Evolutionary conservation across 2,113 vertebrate genomes (phyloP).

Genomic region (Parotia lawesii): DNA sequence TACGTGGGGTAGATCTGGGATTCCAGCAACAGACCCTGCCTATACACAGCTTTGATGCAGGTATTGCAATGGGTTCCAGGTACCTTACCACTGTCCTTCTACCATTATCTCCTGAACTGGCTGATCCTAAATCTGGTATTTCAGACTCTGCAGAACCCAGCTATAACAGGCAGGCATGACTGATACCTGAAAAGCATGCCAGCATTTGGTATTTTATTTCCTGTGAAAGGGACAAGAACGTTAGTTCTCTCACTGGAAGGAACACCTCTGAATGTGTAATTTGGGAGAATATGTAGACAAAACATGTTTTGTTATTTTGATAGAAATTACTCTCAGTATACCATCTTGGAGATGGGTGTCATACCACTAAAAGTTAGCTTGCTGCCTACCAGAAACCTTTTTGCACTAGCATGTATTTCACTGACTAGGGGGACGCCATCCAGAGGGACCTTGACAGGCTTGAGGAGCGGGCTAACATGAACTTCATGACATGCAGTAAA

Average conservation of each 20-base stretch:
- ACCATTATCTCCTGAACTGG: background rate
- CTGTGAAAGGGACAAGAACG: background rate
- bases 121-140: background rate
- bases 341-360: background rate
- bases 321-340: background rate
- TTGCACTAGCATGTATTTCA: background rate
- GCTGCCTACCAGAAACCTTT: background rate
- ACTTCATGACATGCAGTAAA: background rate
- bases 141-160: background rate
- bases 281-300: background rate
- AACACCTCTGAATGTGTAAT: background rate
- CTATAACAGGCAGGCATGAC: rapidly evolving
- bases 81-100: background rate
- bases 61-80: background rate
- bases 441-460: background rate
- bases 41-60: background rate
- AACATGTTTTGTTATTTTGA: background rate
- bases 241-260: background rate
- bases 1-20: background rate
- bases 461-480: background rate
- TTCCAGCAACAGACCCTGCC: background rate
- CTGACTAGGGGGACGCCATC: background rate
- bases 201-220: background rate
- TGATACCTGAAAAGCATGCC: background rate
- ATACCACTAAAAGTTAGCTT: background rate